Conservation (phyloP, 2,113 vertebrate genomes). For the Ammodytes marinus region DNA sequence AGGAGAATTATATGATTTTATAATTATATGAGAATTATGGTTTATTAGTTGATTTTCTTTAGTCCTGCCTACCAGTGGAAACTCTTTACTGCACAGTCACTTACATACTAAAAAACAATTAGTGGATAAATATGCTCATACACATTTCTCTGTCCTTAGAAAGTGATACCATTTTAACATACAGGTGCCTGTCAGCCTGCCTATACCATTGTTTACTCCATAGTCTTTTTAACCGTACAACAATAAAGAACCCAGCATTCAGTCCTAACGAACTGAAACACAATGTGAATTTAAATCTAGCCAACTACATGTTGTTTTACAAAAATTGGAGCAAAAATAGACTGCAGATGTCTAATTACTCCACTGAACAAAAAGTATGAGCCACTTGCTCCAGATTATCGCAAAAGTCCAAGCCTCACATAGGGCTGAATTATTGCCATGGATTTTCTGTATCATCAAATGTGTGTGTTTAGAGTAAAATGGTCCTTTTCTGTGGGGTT, state of each 20-base stretch:
- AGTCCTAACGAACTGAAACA: constrained; percentile 25
- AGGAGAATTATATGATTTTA: not conserved
- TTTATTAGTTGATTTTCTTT: not conserved
- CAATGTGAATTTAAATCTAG: constrained; percentile 28
- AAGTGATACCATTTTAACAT: not conserved
- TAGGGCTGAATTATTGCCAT: constrained; percentile 49
- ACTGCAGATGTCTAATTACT: constrained; percentile 56
- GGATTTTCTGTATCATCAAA: constrained; percentile 53
- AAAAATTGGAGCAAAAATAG: constrained; percentile 32
- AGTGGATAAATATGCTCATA: not conserved
- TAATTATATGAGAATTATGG: too few species aligned
- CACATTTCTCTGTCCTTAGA: not conserved
- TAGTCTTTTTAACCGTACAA: constrained; percentile 7
- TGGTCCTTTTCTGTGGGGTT: constrained; percentile 36
- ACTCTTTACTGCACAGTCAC: not conserved
- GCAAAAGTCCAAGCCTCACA: constrained; percentile 35
- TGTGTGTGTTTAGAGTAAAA: constrained; percentile 56
- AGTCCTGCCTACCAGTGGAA: not conserved
- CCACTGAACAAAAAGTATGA: constrained; percentile 45
- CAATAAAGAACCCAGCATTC: constrained; percentile 1
- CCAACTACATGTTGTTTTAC: constrained; percentile 47
- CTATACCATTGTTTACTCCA: not conserved
- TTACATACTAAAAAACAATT: not conserved
- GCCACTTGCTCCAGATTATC: constrained; percentile 61
- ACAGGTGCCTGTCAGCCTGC: not conserved